Percentiles rank a stretch among this genome's conserved stretches.
These are phyloP conservation scores for Catalaphyllia jardinei DNA, from an alignment of 64 coral and sea anemone species.

Conservation along the genomic window DNA sequence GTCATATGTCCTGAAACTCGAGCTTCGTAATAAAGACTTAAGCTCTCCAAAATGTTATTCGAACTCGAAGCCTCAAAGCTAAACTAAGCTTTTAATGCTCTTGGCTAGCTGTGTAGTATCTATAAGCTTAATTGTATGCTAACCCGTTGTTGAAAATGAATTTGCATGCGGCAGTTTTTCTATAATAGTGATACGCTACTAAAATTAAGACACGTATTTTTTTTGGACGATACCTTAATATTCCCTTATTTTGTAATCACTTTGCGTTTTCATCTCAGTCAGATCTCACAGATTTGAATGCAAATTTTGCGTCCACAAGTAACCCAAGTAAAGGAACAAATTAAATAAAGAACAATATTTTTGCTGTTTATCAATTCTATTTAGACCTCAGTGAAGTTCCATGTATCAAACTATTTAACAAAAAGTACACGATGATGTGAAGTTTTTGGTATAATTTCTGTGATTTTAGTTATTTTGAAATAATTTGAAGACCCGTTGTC, in stretches of 20 bases:
- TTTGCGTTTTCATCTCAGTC: neutral
- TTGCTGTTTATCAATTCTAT: neutral
- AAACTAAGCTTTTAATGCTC: slow-evolving; percentile 6
- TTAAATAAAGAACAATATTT: neutral
- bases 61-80: neutral
- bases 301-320: slow-evolving; percentile 18
- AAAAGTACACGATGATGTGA: too few relatives aligned
- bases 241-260: neutral
- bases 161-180: neutral
- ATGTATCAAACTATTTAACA: too few relatives aligned
- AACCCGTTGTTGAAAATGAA: too few relatives aligned
- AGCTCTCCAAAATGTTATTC: neutral
- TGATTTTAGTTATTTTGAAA: too few relatives aligned
- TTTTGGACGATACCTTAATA: neutral
- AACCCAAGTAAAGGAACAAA: neutral
- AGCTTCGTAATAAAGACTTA: neutral
- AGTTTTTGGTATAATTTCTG: too few relatives aligned
- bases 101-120: neutral
- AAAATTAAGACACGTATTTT: neutral
- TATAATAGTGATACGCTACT: neutral
- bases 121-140: neutral
- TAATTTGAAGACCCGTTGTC: too few relatives aligned
- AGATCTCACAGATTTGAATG: neutral
- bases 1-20: neutral
- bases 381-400: neutral